Base-by-base conservation (phyloP, 2,888 invertebrate species). In the Cheilosia pagana region DNA sequence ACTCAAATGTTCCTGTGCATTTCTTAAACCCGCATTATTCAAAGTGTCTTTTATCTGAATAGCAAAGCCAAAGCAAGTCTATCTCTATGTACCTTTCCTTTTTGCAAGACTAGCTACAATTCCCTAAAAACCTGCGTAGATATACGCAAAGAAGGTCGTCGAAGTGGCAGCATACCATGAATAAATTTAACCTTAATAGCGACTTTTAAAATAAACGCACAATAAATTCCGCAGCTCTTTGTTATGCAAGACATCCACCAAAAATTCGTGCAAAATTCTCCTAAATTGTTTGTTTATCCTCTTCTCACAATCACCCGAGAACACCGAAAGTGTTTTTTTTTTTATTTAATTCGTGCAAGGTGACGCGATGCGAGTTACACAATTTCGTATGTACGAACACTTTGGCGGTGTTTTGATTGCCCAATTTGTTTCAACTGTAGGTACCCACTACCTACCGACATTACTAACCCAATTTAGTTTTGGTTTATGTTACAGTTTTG, bases 231-330 rank as follows among this genome's bases (percentile, higher is more conserved):
- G 41, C 41, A 10, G 10, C 65, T 48, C 10, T 28, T 76, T 67
- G 31, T 31, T 14, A 76, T 76, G 57, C 75, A 39, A 23, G 41
- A 55, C 8, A 28, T 43, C n/a, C 23, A 63, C 4, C 8, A 39
- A 35, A 60, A 31, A 52, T 12, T 65, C 65, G 65, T 57, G 65
- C 48, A 45, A 75, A 76, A 76, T 67, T 67, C 67, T 76, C 57
- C 31, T n/a, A 25, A 63, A 23, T 35, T 53, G 39, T 39, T 12
- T 50, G 35, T n/a, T 14, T 12, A 28, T 50, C 59, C 59, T 60
- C 50, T 19, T 19, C 53, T 55, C 59, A 57, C 31, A 39, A 35
- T 19, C 25, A 48, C 19, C 16, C 31, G 60, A 76, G 68, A 68
- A 76, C 43, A 68, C 6, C 60, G 68, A 76, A 68, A 60, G 59